Conservation (phyloP, 1,140 invertebrate species). For the Trichonephila clavipes region DNA sequence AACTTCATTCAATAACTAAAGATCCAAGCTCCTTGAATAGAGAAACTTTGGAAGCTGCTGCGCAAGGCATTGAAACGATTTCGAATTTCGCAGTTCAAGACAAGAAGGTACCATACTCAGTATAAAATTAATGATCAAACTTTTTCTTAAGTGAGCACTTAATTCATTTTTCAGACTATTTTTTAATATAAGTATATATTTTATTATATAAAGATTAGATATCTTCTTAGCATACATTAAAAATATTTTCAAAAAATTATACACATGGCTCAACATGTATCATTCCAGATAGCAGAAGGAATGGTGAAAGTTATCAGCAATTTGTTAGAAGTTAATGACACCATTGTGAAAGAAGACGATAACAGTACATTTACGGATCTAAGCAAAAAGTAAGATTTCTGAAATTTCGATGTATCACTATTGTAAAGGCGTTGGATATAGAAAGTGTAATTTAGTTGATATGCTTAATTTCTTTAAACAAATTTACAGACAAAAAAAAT, state of each 20-base stretch:
- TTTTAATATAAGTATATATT: background rate
- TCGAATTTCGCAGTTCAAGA: slow-evolving; percentile 77
- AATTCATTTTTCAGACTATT: background rate
- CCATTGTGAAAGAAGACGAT: slow-evolving; percentile 77
- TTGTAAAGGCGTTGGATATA: background rate
- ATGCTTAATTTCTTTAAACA: too few species aligned
- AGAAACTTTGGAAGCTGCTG: slow-evolving; percentile 69
- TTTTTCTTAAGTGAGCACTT: background rate
- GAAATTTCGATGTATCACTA: background rate
- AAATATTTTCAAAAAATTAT: background rate
- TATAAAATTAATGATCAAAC: background rate
- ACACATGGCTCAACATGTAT: background rate
- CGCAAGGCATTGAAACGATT: slow-evolving; percentile 72
- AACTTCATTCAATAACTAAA: slow-evolving; percentile 77
- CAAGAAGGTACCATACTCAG: slow-evolving; percentile 75
- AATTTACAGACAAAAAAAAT: too few species aligned
- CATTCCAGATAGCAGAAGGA: slow-evolving; percentile 79
- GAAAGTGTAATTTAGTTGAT: too few species aligned
- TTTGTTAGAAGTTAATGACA: slow-evolving; percentile 79
- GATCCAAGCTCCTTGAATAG: slow-evolving; percentile 49
- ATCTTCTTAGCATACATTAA: background rate
- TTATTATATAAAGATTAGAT: background rate
- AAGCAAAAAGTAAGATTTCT: slow-evolving; percentile 20
- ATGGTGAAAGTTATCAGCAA: slow-evolving; percentile 80
- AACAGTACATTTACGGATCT: slow-evolving; percentile 70